Evolutionary conservation across 2,797 vertebrate species (phyloP), one percentile per base, ranked within the genome.

Genomic region (Nothura maculosa): DNA sequence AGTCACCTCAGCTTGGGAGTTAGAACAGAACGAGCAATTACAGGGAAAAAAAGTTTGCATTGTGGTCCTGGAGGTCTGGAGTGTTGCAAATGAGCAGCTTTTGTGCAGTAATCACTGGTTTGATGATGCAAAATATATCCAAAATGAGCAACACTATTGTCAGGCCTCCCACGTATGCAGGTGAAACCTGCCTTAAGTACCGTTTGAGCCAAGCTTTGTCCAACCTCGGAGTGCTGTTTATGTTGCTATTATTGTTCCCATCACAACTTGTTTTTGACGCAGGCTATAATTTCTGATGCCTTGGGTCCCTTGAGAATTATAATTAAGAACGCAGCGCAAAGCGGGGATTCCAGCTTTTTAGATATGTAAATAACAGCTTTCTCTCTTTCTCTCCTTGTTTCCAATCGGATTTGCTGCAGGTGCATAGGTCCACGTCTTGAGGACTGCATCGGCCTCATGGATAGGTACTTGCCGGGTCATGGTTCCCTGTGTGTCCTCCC

Each of bases 361-460:
- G 12, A 4, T 27, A 5, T 21, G 22, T 70, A 75, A 94, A 70
- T 96, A 93, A 94, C 92, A 64, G 9, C 43, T 91, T 80, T 91
- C n/a, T 97, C 72, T 96, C 75, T 95, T 67, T 95, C 87, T 96
- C 73, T 95, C 70, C 95, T 89, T 85, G 63, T 63, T 1, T 1
- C 93, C 54, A 87, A 90, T 42, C 93, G 88, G 81, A 85, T 95
- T 81, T 96, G 93, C 97, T 97, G 93, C 98, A 99, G 99, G 98
- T 99, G 99, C 97, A 93, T 98, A 95, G 99, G 99, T 96, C 98
- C 99, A 4, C 98, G 98, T 86, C 97, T 99, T 34, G 99, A 99
- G 97, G 99, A 99, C 98, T 99, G 99, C 96, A 98, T 99, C n/a
- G 99, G 99, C 96, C 98, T 99, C 98, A 99, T 99, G 98, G 99